Evolutionary conservation across 2,113 vertebrate species (phyloP).

Genomic region (Sciurus niger): DNA sequence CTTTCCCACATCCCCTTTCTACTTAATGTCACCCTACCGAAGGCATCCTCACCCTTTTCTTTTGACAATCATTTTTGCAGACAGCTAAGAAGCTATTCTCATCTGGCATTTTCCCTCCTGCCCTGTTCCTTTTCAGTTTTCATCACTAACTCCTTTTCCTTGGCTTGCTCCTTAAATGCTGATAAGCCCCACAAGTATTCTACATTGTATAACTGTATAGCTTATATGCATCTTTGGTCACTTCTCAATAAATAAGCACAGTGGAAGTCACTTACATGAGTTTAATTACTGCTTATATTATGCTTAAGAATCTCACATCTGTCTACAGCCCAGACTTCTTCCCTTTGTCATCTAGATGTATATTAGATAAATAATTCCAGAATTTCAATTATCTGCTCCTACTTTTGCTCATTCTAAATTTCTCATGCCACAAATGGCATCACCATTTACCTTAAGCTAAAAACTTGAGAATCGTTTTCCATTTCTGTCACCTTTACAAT

Average conservation of each 20-base stretch:
- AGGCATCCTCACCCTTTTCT: neutral
- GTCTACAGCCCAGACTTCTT: neutral
- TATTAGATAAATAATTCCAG: neutral
- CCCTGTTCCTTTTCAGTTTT: neutral
- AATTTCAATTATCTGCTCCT: neutral
- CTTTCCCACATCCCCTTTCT: neutral
- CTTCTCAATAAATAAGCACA: neutral
- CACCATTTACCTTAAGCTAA: neutral
- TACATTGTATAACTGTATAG: neutral
- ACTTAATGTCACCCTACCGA: neutral
- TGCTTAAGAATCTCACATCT: neutral
- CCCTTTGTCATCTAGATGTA: neutral
- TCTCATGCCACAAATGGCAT: neutral
- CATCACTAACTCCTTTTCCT: neutral
- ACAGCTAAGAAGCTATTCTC: neutral
- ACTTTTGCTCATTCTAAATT: slow-evolving; percentile 32
- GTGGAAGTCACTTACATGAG: neutral
- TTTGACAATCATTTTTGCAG: neutral
- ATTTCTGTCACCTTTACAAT: neutral
- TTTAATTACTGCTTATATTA: neutral
- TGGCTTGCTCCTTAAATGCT: no score
- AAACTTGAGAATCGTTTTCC: neutral
- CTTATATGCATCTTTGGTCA: no score
- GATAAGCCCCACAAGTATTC: neutral
- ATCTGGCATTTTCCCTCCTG: neutral